Conservation (phyloP, 1,140 invertebrate genomes). For the Lethrus apterus region DNA sequence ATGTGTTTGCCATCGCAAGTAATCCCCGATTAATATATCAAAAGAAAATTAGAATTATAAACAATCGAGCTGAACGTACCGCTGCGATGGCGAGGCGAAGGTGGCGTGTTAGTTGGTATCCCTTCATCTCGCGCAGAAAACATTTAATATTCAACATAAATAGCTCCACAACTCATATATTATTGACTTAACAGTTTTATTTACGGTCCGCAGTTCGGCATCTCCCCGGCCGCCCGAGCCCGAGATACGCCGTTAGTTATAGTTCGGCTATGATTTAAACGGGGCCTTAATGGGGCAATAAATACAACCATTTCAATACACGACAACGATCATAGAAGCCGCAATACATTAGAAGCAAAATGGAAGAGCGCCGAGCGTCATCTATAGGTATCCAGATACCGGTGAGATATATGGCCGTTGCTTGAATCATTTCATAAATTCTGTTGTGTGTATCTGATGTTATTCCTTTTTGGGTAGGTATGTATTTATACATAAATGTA, state of each 20-base stretch:
- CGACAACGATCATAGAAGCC: constrained; percentile 37
- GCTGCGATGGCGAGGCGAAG: not conserved
- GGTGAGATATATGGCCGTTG: constrained; percentile 25
- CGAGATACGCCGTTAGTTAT: constrained; percentile 38
- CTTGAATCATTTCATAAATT: constrained; percentile 30
- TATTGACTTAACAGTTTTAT: constrained; percentile 18
- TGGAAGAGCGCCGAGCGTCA: constrained; percentile 27
- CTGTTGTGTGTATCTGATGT: constrained; percentile 10
- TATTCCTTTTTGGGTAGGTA: constrained; percentile 11
- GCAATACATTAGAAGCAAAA: constrained; percentile 36
- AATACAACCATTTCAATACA: constrained; percentile 40
- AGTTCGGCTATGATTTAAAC: constrained; percentile 38
- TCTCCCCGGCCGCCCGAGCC: constrained; percentile 14
- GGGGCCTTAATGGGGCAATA: constrained; percentile 39
- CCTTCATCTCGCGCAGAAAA: not conserved
- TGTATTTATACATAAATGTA: no score
- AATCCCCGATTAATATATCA: constrained; percentile 7
- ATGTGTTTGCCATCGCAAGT: no score
- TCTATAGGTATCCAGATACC: constrained; percentile 27
- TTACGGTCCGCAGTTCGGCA: constrained; percentile 22
- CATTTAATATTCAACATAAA: constrained; percentile 14
- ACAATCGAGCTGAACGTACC: no score
- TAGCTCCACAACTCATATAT: constrained; percentile 11
- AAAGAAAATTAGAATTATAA: constrained; percentile 2
- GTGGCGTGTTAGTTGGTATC: not conserved